phyloP scores from a whole-genome alignment of 1,140 invertebrate species.

The Saxidomus purpurata region DNA sequence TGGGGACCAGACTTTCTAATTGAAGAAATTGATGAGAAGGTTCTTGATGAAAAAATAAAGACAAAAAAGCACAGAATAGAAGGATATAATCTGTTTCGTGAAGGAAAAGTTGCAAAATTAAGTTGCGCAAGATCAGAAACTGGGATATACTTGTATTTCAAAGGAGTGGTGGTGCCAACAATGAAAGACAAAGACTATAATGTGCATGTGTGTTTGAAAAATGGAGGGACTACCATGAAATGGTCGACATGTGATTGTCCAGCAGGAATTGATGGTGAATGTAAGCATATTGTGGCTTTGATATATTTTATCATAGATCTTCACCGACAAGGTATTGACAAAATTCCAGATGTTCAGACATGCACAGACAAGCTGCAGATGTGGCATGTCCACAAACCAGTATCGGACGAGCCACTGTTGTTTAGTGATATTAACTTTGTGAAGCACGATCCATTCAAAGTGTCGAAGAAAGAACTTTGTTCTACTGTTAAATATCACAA shows the following conservation, averaged over 20 bases:
- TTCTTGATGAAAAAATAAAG: conserved; percentile 36
- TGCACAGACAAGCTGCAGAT: conserved; percentile 58
- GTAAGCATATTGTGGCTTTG: conserved; percentile 49
- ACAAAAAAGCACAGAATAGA: conserved; percentile 40
- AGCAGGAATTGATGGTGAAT: conserved; percentile 60
- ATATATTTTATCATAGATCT: conserved; percentile 57
- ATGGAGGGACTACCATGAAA: conserved; percentile 44
- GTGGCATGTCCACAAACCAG: conserved; percentile 57
- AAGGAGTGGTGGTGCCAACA: not conserved
- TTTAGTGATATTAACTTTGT: conserved; percentile 60
- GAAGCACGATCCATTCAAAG: conserved; percentile 56
- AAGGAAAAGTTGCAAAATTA: conserved; percentile 23
- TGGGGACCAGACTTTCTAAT: conserved; percentile 11
- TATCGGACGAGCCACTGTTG: conserved; percentile 56
- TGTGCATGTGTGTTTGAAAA: conserved; percentile 52
- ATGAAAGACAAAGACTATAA: conserved; percentile 36
- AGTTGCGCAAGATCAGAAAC: conserved; percentile 14
- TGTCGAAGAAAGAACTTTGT: conserved; percentile 55
- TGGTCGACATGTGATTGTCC: conserved; percentile 47
- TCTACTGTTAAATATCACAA: conserved; percentile 53
- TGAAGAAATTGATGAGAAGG: conserved; percentile 28
- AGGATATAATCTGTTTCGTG: conserved; percentile 21
- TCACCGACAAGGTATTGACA: conserved; percentile 8
- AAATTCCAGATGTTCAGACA: conserved; percentile 25
- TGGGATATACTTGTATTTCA: conserved; percentile 14